Evolutionary conservation across 2,113 vertebrate species (phyloP), one percentile per base, ranked within the genome.

Genomic region (Pseudonaja textilis): DNA sequence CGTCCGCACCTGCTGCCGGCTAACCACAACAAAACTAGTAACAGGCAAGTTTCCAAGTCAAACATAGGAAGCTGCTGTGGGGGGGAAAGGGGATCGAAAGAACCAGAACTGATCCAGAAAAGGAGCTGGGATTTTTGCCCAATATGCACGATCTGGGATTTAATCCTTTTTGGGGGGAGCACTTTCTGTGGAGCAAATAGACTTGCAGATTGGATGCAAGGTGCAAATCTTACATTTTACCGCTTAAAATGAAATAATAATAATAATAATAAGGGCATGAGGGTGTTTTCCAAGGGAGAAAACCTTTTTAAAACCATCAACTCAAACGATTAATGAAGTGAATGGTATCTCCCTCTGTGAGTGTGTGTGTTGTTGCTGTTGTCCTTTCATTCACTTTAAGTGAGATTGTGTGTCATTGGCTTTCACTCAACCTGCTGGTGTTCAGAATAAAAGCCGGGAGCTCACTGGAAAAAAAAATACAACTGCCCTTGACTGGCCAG

Each of bases 401-500:
- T 7, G 74, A 92, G 74, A 93, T 34, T 47, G 52, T 59, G 54
- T 47, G 26, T 45, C 47, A 45, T 69, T 91, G 54, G 52, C 55
- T 92, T 92, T 87, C 9, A 5, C 39, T 87, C 87, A 29, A 4
- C 90, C 74, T n/a, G 57, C 22, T 26, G 57, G 52, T 74, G 34
- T 3, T 16, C 25, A 4, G 7, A 39, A 59, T 29, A 56, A 25
- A 7, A 55, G 26, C 42, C 11, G 29, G 16, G 26, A 34, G 56
- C 74, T 56, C 39, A 59, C 20, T 87, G 47, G 56, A 26, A 26
- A 25, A 8, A 57, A 47, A 47, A 94, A 94, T 50, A 61, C 3
- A 57, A 0, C 5, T 2, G 95, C 96, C 93, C 96, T 93, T 18
- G 69, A 93, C 50, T 95, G 94, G 95, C 95, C 91, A 89, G 93